Base-by-base conservation (phyloP, 2,113 vertebrate genomes). In the Isichthys henryi region DNA sequence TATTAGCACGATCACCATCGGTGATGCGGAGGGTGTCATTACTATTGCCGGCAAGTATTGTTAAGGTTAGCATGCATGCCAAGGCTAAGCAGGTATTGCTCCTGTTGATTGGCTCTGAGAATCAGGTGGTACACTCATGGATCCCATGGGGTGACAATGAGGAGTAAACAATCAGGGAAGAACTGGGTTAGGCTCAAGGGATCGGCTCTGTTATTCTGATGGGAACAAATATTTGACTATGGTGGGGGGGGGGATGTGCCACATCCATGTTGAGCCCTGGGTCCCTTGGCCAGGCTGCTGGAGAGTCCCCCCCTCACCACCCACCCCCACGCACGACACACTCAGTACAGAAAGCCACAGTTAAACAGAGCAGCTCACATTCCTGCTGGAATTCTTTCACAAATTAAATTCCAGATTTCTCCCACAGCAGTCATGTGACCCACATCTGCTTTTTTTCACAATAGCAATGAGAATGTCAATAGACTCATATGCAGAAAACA, bases 371-470 rank as follows among this genome's bases (percentile, higher is more conserved):
- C 74, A 80, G 39, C 15, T 80, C 11, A 10, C 62, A 70, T 70
- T 70, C 27, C n/a, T 10, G 10, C 74, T 80, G 74, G 74, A 43
- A 43, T 80, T 80, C 74, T 80, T 39, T 43, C 13, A 80, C 74
- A 80, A 5, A 80, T 80, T 43, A 35, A 43, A 43, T 90, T 84
- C n/a, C 84, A 85, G 45, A 46, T 52, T 11, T 27, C 83, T 19
- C 88, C 87, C 90, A 92, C 89, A 7, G n/a, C 58, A 70, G 45
- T 89, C 88, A 17, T 58, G 56, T 87, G 53, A 90, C 82, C 50
- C 62, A 89, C 49, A 88, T 62, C 49, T 86, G 10, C 13, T 56
- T 48, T 39, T 53, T 27, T 2, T 13, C 52, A 15, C 50, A 43
- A 31, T 31, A 83, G 53, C 74, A 83, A 88, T 83, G 77, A 48